Conservation (phyloP, 2,888 invertebrate genomes). For the Melieria picta region DNA sequence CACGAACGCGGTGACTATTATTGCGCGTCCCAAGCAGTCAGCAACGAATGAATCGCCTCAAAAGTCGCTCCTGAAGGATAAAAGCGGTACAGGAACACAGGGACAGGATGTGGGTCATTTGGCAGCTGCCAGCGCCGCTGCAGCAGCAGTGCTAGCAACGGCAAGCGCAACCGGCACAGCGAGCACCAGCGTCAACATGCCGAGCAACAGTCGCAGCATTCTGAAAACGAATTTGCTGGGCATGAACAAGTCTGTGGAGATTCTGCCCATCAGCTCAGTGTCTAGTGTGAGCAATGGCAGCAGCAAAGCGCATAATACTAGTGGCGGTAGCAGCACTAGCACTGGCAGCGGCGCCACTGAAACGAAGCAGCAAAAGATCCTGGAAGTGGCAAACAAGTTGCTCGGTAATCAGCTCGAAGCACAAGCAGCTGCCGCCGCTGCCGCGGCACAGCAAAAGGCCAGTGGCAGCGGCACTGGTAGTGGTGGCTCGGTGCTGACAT, state of each 20-base stretch:
- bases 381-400: constrained; percentile 60
- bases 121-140: constrained; percentile 37
- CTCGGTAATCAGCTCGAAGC: constrained; percentile 51
- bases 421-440: constrained; percentile 39
- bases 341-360: constrained; percentile 20
- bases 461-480: constrained; percentile 9
- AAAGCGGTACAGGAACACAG: constrained; percentile 49
- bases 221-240: constrained; percentile 61
- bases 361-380: constrained; percentile 57
- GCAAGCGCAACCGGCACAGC: constrained; percentile 41
- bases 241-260: constrained; percentile 57
- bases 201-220: constrained; percentile 60
- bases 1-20: constrained; percentile 63
- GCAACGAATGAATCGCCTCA: constrained; percentile 41
- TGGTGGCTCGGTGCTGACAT: constrained; percentile 49
- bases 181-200: constrained; percentile 20
- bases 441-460: constrained; percentile 43
- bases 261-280: constrained; percentile 53
- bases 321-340: constrained; percentile 27
- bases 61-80: constrained; percentile 45
- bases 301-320: constrained; percentile 2
- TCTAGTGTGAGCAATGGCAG: constrained; percentile 16
- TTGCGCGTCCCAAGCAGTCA: constrained; percentile 57
- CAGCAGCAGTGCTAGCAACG: constrained; percentile 38
- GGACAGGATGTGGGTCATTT: not conserved